A percentile compares a stretch with the other conserved stretches of the same genome.
These are phyloP conservation scores for Aleadryas rufinucha DNA, from an alignment of 2,113 vertebrate genomes.

Conservation along the genomic window DNA sequence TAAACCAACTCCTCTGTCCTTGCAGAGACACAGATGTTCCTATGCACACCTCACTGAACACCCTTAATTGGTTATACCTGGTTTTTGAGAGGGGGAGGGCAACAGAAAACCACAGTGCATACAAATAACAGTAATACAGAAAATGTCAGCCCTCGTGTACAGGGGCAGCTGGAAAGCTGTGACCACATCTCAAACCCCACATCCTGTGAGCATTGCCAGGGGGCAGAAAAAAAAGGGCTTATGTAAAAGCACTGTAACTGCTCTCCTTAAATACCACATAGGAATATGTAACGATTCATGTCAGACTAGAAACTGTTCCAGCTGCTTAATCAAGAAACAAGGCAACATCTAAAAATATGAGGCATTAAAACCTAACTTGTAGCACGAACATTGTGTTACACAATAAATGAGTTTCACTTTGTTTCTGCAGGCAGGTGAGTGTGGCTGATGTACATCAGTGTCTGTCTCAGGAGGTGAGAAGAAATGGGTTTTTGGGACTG, in stretches of 20 bases:
- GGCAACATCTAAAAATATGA: neutral
- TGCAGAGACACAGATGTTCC: neutral
- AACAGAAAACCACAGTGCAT: neutral
- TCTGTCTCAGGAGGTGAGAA: neutral
- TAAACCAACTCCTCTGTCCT: neutral
- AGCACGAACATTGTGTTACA: fast-evolving
- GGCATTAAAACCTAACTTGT: neutral
- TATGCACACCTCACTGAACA: neutral
- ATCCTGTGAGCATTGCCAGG: neutral
- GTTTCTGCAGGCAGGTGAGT: neutral
- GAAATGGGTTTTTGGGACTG: neutral
- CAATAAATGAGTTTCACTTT: neutral
- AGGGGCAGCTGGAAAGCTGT: neutral
- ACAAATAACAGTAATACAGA: neutral
- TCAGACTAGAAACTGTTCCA: neutral
- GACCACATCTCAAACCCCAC: neutral
- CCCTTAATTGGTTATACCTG: neutral
- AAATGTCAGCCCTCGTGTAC: neutral
- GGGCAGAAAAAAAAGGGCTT: neutral
- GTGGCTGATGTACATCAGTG: neutral
- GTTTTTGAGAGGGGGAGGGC: neutral
- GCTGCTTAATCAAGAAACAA: neutral
- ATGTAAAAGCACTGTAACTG: neutral
- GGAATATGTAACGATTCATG: neutral
- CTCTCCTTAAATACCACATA: neutral